Base-by-base conservation (phyloP, 2,797 vertebrate species). In the Morus bassanus region DNA sequence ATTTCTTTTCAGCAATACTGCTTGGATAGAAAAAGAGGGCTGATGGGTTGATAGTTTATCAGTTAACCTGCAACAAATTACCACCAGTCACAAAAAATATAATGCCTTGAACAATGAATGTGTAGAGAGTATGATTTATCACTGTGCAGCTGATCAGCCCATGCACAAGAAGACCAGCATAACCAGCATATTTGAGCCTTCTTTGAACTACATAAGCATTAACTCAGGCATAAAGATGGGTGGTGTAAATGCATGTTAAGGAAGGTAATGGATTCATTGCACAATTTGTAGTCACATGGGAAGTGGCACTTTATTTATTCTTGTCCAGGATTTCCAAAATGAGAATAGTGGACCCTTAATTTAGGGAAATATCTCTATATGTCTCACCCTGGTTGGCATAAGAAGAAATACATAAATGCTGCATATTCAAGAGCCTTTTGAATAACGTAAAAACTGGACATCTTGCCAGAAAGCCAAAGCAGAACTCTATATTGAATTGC, bases 161-260 rank as follows among this genome's bases (percentile, higher is more conserved):
- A 14, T 5, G n/a, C 16, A 51, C 25, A 64, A 60, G 46, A 50
- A 1, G 8, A 59, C 16, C 19, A 77, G 19, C 31, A 18, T 0
- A 68, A 31, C 27, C 73, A 81, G 53, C 28, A 45, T 7, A 53
- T 37, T 51, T 60, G 15, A 14, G 31, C 28, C 37, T 56, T 37
- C 48, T 89, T 35, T 78, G 50, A 93, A 45, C 12, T 43, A n/a
- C 4, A 18, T 18, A 27, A 80, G 35, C 25, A 64, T 60, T 45
- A 75, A 88, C 21, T 51, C 25, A 51, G 14, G 16, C 2, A 4
- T 45, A 67, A 68, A 86, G 45, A 9, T 10, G 23, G 13, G 18
- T 31, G 4, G 14, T 56, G 9, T 25, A 83, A 88, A 81, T 39
- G 1, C 4, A 41, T 23, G 3, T 65, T 73, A 73, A 82, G 23